Conservation (phyloP, 2,113 vertebrate genomes). For the Nesoenas mayeri region DNA sequence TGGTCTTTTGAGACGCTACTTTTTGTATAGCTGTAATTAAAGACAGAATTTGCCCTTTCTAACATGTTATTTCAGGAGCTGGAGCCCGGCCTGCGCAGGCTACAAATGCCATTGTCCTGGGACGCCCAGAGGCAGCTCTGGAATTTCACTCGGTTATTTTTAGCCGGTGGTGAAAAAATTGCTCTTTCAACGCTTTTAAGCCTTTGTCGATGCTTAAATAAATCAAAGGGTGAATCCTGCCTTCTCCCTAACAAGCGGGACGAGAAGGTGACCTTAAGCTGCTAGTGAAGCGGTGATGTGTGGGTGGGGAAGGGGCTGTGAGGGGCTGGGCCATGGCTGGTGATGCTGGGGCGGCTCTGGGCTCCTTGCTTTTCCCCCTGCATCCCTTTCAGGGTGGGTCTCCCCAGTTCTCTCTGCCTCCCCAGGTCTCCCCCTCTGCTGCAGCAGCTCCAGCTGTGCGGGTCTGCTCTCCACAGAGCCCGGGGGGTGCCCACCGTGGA, state of each 20-base stretch:
- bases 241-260: fast-evolving
- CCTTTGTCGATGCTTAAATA: not conserved
- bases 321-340: no score
- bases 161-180: conserved; percentile 5
- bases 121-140: conserved; percentile 22
- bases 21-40: conserved; percentile 33
- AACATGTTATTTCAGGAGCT: conserved; percentile 1
- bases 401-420: not conserved
- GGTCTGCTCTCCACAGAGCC: not conserved
- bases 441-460: fast-evolving
- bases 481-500: fast-evolving
- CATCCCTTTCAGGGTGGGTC: not conserved
- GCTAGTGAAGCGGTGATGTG: not conserved
- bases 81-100: not conserved
- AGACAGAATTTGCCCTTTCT: conserved; percentile 45
- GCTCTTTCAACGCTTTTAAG: conserved; percentile 2
- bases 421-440: not conserved
- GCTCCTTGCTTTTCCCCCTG: not conserved
- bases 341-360: not conserved
- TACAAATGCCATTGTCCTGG: conserved; percentile 40
- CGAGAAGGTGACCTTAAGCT: not conserved
- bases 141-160: conserved; percentile 33
- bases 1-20: not conserved
- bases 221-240: not conserved
- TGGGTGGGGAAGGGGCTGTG: not conserved